These are phyloP conservation scores for Chiridota heheva DNA, from an alignment of 35 echinoderm and acorn worm genomes.

Conservation along the genomic window DNA sequence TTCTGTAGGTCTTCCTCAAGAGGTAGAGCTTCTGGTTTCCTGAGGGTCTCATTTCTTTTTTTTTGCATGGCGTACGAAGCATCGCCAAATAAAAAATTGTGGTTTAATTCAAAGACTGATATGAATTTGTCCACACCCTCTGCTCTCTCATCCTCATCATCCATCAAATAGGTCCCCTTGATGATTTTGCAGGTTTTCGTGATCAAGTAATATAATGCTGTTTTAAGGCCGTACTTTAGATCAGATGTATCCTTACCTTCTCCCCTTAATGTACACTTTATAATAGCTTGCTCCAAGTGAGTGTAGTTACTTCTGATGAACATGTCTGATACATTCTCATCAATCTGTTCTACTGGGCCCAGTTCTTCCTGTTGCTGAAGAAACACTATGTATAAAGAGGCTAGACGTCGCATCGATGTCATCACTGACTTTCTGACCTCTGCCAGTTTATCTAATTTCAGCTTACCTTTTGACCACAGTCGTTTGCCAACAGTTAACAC, in stretches of 20 bases:
- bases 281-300: slow-evolving; percentile 41
- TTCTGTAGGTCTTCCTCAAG: slow-evolving; percentile 43
- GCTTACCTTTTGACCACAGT: slow-evolving; percentile 33
- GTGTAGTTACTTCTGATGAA: slow-evolving; percentile 47
- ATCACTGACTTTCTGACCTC: slow-evolving; percentile 42
- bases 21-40: slow-evolving; percentile 58
- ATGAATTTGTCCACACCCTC: slow-evolving; percentile 59
- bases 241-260: background rate
- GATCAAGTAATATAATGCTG: slow-evolving; percentile 28
- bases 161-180: slow-evolving; percentile 37
- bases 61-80: slow-evolving; percentile 45
- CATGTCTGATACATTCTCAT: slow-evolving; percentile 43
- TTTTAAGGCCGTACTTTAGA: slow-evolving; percentile 34
- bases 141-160: slow-evolving; percentile 47
- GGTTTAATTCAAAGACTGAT: slow-evolving; percentile 47
- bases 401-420: slow-evolving; percentile 46
- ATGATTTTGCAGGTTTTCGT: slow-evolving; percentile 9
- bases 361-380: slow-evolving; percentile 25
- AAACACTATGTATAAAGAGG: slow-evolving; percentile 3
- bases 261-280: slow-evolving; percentile 28
- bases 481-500: slow-evolving; percentile 29
- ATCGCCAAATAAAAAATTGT: slow-evolving; percentile 69
- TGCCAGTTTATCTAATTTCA: slow-evolving; percentile 22
- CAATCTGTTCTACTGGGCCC: slow-evolving; percentile 20
- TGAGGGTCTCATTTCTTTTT: slow-evolving; percentile 43